Conservation (phyloP, 2,797 vertebrate species). For the Molossus molossus region DNA sequence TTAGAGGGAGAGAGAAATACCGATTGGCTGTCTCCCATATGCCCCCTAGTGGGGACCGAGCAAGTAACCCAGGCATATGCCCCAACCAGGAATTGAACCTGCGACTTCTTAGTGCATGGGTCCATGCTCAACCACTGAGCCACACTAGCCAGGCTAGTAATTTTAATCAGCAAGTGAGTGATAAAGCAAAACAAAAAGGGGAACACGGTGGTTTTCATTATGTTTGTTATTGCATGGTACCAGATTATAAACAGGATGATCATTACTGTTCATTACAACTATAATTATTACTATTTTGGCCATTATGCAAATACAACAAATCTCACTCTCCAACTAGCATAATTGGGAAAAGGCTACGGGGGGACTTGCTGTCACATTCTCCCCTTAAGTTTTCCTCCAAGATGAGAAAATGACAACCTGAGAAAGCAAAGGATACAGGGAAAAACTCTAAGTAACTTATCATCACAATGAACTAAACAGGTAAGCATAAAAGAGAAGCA, state of each 20-base stretch:
- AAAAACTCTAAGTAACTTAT: neutral
- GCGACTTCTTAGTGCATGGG: too few relatives aligned
- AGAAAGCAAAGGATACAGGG: neutral
- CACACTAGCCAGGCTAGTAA: neutral
- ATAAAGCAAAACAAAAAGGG: neutral
- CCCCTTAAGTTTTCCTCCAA: neutral
- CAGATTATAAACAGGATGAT: neutral
- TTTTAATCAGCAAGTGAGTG: neutral
- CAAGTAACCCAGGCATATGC: too few relatives aligned
- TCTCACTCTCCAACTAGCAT: neutral
- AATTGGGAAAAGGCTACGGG: neutral
- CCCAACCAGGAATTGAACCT: too few relatives aligned
- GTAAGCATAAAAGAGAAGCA: neutral
- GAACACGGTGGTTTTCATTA: neutral
- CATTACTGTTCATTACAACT: neutral
- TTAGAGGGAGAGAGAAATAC: too few relatives aligned
- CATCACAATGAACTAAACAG: neutral
- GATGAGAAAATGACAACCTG: constrained; percentile 48
- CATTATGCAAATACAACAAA: neutral
- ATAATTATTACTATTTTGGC: neutral
- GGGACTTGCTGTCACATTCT: neutral
- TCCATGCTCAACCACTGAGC: too few relatives aligned
- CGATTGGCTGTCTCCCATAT: too few relatives aligned
- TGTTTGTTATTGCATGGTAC: neutral
- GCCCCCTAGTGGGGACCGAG: too few relatives aligned